phyloP scores from a whole-genome alignment of 2,797 vertebrate species.

The Euphonia xanthogaster region DNA sequence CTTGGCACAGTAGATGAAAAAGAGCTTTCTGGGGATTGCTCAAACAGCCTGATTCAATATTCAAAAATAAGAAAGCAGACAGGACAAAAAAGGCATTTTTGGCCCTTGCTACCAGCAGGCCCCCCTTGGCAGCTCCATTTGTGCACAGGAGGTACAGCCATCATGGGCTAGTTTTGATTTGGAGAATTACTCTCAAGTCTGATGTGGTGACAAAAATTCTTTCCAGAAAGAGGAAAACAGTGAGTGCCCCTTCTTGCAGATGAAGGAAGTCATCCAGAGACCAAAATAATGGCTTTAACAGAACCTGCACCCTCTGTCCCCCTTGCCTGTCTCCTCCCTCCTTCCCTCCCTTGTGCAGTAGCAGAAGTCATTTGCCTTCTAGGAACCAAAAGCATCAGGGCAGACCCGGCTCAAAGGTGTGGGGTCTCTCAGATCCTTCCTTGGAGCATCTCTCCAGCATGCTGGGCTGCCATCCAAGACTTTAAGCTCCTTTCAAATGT shows the following conservation, averaged over 20 bases:
- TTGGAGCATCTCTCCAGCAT: neutral
- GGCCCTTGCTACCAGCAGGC: neutral
- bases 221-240: neutral
- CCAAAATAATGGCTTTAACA: neutral
- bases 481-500: neutral
- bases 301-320: neutral
- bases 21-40: neutral
- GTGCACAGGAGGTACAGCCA: neutral
- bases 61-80: neutral
- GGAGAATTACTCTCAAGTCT: neutral
- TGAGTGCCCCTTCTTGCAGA: neutral
- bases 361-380: slow-evolving; percentile 48
- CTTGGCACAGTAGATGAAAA: neutral
- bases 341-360: neutral
- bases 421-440: slow-evolving; percentile 1
- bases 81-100: neutral
- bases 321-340: neutral
- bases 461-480: neutral
- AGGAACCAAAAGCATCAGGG: neutral
- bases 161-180: neutral
- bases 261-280: neutral
- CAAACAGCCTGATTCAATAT: neutral
- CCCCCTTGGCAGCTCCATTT: neutral
- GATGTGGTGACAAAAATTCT: neutral
- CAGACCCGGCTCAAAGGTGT: neutral